These are phyloP conservation scores for Chloroceryle inda DNA, from an alignment of 2,797 vertebrate genomes.

Conservation along the genomic window DNA sequence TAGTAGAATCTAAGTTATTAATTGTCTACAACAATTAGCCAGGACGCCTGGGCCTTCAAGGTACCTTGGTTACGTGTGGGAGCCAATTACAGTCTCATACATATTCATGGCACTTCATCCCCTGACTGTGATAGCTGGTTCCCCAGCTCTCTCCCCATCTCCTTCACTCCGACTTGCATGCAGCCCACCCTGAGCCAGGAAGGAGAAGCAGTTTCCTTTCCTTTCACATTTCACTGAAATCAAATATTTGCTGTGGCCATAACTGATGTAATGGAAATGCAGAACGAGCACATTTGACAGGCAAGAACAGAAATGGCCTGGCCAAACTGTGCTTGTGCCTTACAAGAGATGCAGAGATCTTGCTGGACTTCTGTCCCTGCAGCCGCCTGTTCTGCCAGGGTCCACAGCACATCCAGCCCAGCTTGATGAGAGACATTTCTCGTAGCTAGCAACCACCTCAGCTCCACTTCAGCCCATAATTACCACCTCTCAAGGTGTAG, in stretches of 20 bases:
- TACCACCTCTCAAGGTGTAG: not conserved
- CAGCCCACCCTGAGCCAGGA: not conserved
- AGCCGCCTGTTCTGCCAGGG: not conserved
- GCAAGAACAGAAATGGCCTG: not conserved
- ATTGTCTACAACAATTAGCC: constrained; percentile 84
- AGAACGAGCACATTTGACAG: not conserved
- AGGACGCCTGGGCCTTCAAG: constrained; percentile 67
- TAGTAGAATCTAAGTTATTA: constrained; percentile 81
- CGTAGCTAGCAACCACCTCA: not conserved
- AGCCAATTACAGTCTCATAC: constrained; percentile 76
- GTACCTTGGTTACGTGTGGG: constrained; percentile 49
- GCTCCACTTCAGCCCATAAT: not conserved
- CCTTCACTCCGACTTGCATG: rapidly evolving
- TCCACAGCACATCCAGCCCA: not conserved
- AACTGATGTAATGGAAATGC: not conserved
- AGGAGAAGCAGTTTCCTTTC: constrained; percentile 19
- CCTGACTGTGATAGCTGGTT: not conserved
- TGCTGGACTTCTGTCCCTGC: not conserved
- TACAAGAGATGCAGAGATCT: not conserved
- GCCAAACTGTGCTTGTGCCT: not conserved
- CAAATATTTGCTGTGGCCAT: constrained; percentile 35
- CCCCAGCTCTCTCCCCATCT: not conserved
- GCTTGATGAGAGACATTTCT: not conserved
- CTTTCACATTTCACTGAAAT: constrained; percentile 21
- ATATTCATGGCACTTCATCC: constrained; percentile 71